These are phyloP conservation scores for Cheilosia scutellata DNA, from an alignment of 2,888 invertebrate species.

Conservation along the genomic window DNA sequence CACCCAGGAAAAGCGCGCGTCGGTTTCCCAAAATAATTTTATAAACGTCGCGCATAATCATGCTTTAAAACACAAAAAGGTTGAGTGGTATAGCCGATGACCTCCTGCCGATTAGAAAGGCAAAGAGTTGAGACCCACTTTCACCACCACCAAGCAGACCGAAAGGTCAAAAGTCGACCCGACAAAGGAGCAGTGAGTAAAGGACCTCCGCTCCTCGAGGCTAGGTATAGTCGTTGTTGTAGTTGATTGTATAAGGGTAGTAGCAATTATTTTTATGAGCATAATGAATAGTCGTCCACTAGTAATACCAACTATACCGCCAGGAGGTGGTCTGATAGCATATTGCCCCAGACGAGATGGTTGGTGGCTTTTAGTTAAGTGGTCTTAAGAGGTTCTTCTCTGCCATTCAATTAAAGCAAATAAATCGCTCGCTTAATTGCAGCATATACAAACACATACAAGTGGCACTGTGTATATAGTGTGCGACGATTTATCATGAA, in stretches of 20 bases:
- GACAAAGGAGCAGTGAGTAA: constrained; percentile 11
- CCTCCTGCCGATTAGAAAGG: neutral
- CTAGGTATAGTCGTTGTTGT: neutral
- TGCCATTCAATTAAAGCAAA: constrained; percentile 63
- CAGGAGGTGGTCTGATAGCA: neutral
- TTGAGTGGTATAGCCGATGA: too few relatives aligned
- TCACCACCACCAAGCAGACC: neutral
- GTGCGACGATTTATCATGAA: constrained; percentile 34
- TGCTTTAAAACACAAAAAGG: neutral
- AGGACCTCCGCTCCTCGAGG: neutral
- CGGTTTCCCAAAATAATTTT: neutral
- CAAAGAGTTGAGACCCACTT: constrained; percentile 12
- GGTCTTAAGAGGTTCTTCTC: constrained; percentile 51
- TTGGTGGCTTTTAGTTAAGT: constrained; percentile 63
- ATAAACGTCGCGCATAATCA: constrained; percentile 31
- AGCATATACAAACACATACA: constrained; percentile 12
- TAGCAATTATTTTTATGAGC: constrained; percentile 51
- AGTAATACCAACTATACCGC: neutral
- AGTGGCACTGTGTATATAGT: constrained; percentile 10
- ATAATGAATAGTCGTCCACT: constrained; percentile 57
- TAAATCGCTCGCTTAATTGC: constrained; percentile 65
- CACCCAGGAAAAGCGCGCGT: neutral
- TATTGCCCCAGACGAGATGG: constrained; percentile 4
- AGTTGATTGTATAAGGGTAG: constrained; percentile 2
- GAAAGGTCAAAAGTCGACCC: constrained; percentile 37